phyloP scores from a whole-genome alignment of 1,140 invertebrate species.

The Teleogryllus occipitalis region DNA sequence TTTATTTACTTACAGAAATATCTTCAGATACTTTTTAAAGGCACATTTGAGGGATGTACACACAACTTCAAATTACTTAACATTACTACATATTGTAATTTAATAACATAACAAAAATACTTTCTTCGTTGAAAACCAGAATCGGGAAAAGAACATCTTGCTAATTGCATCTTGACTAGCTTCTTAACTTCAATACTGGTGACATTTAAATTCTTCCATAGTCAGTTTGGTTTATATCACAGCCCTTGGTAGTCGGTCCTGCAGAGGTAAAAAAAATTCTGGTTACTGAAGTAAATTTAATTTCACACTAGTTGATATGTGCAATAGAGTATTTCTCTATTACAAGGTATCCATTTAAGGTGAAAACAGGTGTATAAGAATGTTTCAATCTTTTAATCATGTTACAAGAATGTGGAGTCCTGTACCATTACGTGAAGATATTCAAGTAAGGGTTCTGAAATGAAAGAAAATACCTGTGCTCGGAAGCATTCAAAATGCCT shows the following conservation, averaged over 20 bases:
- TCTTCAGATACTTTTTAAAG: not conserved
- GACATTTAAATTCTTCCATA: not conserved
- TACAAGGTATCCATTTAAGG: too few relatives aligned
- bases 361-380: too few relatives aligned
- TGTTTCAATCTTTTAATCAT: too few relatives aligned
- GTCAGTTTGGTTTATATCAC: not conserved
- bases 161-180: not conserved
- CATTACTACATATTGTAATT: not conserved
- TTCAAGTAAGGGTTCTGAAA: too few relatives aligned
- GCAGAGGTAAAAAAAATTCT: not conserved
- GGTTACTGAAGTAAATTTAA: too few relatives aligned
- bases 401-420: too few relatives aligned
- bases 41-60: not conserved
- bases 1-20: not conserved
- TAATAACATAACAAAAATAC: not conserved
- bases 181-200: not conserved
- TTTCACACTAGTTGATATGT: too few relatives aligned
- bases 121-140: not conserved
- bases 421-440: too few relatives aligned
- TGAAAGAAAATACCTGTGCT: too few relatives aligned
- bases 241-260: not conserved
- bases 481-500: too few relatives aligned
- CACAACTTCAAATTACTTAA: not conserved
- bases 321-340: too few relatives aligned
- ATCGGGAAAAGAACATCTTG: not conserved